Evolutionary conservation across 2,888 invertebrate species (phyloP), one percentile per base, ranked within the genome.

Genomic region (Pherbina coryleti): DNA sequence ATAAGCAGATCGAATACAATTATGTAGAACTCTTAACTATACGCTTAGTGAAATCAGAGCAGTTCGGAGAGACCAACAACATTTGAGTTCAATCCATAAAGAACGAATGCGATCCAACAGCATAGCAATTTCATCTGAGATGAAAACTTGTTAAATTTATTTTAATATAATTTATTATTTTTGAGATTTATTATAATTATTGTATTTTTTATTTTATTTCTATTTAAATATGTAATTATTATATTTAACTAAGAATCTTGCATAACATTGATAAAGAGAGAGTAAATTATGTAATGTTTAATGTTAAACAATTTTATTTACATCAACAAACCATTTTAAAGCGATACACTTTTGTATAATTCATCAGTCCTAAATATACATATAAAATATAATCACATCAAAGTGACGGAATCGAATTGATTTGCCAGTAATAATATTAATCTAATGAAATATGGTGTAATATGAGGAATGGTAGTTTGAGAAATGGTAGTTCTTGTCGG

Each of bases 61-160:
- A 28, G 69, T 51, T 34, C 31, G 37, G 44, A 22, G 37, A 67
- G 44, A n/a, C 67, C 34, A 37, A 67, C 44, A 67, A 22, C 37
- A 9, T 17, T 67, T 37, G 67, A 67, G 67, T 67, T 67, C 34
- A 67, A 67, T 37, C 67, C 67, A 67, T 67, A 28, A 60, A 25
- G 22, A 62, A 66, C 64, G 64, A 28, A 66, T 34, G 34, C 64
- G 31, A n/a, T 14, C 69, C 69, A 69, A 51, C 28, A 49, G 69
- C 69, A 69, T 69, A 25, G 51, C 51, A 71, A 80, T 74, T 81
- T 82, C 82, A 82, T 81, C 81, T 81, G 80, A 79, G 82, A 82
- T 81, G 81, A 82, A 81, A 79, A 77, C 77, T 80, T 78, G 70
- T 79, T 79, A 77, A 79, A 77, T 81, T 81, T 78, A 80, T 79